Evolutionary conservation across 1,140 invertebrate species (phyloP), one percentile per base, ranked within the genome.

Genomic region (Scaptomyza pallida): DNA sequence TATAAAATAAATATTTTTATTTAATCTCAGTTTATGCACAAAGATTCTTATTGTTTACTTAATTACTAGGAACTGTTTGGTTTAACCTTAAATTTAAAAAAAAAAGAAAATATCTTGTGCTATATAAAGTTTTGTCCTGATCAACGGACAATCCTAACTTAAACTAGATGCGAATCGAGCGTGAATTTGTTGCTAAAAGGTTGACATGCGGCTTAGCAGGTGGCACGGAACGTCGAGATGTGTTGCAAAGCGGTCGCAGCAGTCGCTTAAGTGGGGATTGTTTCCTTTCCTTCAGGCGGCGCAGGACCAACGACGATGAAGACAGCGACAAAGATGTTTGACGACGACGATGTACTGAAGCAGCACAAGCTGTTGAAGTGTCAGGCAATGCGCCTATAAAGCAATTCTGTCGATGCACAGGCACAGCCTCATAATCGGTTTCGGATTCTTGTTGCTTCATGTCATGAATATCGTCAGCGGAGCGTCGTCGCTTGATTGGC

Each of bases 371-470:
- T n/a, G 33, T 30, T 12, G 26, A 2, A 35, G 48, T 48, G 13
- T 21, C 10, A 1, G 89, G 89, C 13, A 86, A 19, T 5, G 41
- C 61, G 21, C 89, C 89, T 0, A 90, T 44, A 17, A 90, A 90
- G 41, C 89, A 90, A 37, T 90, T 90, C 44, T 90, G 89, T 4
- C 89, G 75, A 60, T 65, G 68, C 9, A 90, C 89, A 3, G 89
- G 73, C 21, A 80, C 83, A 2, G 79, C 82, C 19, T 52, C 56
- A 48, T 89, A 78, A 3, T 40, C 47, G 6, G 33, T 3, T n/a
- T 43, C 16, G 1, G 9, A 40, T 33, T 33, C 12, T 5, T 56
- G 33, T 5, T 56, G 33, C 40, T 12, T 4, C 35, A 17, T 37
- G 2, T 56, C 48, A 15, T 44, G 2, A 0, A 23, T 3, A n/a